Conservation (phyloP, 1,140 invertebrate species). For the Diplogasteroides magnus region DNA sequence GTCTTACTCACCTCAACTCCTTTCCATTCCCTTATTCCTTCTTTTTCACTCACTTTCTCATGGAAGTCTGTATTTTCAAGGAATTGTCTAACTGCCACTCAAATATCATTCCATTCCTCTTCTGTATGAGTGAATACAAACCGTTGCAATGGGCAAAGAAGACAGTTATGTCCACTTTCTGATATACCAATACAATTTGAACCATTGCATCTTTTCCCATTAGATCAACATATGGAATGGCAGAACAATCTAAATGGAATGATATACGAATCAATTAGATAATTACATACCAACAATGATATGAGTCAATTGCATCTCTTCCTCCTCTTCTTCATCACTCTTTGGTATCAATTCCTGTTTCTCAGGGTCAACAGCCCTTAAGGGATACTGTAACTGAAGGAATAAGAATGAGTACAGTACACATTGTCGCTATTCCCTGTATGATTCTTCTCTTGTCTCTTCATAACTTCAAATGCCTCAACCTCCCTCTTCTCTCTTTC, state of each 20-base stretch:
- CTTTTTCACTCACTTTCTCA: no score
- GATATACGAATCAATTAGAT: neutral
- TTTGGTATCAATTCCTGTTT: neutral
- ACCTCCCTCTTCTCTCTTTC: slow-evolving; percentile 36
- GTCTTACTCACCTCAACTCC: slow-evolving; percentile 35
- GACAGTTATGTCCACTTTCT: slow-evolving; percentile 34
- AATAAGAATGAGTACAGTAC: no score
- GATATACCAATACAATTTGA: slow-evolving; percentile 37
- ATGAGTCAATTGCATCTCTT: slow-evolving; percentile 41
- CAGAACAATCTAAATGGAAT: slow-evolving; percentile 55
- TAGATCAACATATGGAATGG: slow-evolving; percentile 58
- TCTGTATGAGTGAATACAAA: neutral
- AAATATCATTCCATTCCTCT: slow-evolving; percentile 7
- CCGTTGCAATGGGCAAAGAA: slow-evolving; percentile 40
- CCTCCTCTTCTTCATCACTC: slow-evolving; percentile 11
- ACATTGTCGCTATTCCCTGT: no score
- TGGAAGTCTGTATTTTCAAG: slow-evolving; percentile 39
- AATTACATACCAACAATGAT: slow-evolving; percentile 36
- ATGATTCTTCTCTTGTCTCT: neutral
- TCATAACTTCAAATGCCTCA: slow-evolving; percentile 24
- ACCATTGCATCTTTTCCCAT: slow-evolving; percentile 57
- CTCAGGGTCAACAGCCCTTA: no score
- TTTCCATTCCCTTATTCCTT: no score
- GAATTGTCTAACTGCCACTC: slow-evolving; percentile 37
- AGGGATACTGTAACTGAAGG: no score